Base-by-base conservation (phyloP, 2,888 invertebrate species). In the Emesis russula region DNA sequence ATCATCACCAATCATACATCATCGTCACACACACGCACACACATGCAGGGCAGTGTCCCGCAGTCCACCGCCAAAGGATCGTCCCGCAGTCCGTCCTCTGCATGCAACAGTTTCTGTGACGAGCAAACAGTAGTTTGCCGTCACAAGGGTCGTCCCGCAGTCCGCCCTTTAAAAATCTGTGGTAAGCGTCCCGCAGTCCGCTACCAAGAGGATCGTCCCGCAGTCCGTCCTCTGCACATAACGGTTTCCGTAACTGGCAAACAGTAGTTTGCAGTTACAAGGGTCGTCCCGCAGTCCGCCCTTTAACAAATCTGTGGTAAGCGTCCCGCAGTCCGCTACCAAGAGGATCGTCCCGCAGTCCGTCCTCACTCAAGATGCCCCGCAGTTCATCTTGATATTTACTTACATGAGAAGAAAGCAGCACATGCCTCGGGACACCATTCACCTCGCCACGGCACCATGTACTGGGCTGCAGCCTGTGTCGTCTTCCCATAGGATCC, bases 401-500 rank as follows among this genome's bases (percentile, higher is more conserved):
- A 58, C 88, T 85, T 18, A 83, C 78, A 6, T 44, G 58, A 79
- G 63, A 88, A 83, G 71, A 88, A 86, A 33, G 83, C 71, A 38
- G 85, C 83, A 33, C 88, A 88, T 2, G 68, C 66, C 2, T 82
- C 85, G 0, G 89, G 89, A 15, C 70, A 76, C 92, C 88, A 90
- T 38, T 92, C 89, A 3, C 90, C 93, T n/a, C 85, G 85, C 90
- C 88, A 91, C 0, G 84, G 85, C 36, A 90, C 88, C 91, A 93
- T 89, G 58, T 85, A 79, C 74, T 91, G 80, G 3, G 89, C 91
- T 0, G 91, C 89, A 1, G 93, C 91, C 36, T 92, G 89, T 0
- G 93, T 92, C 2, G 82, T 85, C 58, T 93, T 92, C 0, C 92
- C 91, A 66, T 89, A 91, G 0, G 83, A 31, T 0, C 92, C 93